Evolutionary conservation across 2,888 invertebrate species (phyloP).

Genomic region (Xestia ashworthii): DNA sequence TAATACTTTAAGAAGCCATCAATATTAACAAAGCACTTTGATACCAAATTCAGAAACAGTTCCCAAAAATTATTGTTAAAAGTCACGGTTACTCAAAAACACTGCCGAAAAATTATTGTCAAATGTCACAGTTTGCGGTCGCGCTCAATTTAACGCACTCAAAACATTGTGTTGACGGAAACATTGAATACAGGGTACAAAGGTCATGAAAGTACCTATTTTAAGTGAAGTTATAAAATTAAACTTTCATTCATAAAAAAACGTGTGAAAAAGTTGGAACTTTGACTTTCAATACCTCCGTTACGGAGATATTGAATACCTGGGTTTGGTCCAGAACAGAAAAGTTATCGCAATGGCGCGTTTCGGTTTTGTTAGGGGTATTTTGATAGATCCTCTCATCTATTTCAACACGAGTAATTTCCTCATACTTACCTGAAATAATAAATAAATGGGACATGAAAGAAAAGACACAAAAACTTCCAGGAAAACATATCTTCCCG

Average conservation of each 20-base stretch:
- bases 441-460: constrained; percentile 9
- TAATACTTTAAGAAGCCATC: not conserved
- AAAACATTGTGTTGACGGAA: not conserved
- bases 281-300: not conserved
- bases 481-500: constrained; percentile 23
- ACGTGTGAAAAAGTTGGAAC: not conserved
- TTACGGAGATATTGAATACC: not conserved
- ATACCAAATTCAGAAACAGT: not conserved
- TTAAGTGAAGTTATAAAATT: not conserved
- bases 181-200: not conserved
- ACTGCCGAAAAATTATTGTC: not conserved
- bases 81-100: too few relatives aligned
- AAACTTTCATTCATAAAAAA: not conserved
- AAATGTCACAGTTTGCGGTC: too few relatives aligned
- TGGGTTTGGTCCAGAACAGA: not conserved
- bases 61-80: not conserved
- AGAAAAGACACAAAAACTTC: constrained; percentile 6
- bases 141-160: too few relatives aligned
- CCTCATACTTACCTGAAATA: constrained; percentile 4
- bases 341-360: not conserved
- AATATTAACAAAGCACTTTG: not conserved
- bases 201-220: too few relatives aligned
- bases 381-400: not conserved
- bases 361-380: not conserved
- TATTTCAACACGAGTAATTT: not conserved